Percentiles rank a stretch among this genome's conserved stretches.
These are phyloP conservation scores for Camptogramma bilineatum DNA, from an alignment of 2,888 invertebrate genomes.

Conservation along the genomic window DNA sequence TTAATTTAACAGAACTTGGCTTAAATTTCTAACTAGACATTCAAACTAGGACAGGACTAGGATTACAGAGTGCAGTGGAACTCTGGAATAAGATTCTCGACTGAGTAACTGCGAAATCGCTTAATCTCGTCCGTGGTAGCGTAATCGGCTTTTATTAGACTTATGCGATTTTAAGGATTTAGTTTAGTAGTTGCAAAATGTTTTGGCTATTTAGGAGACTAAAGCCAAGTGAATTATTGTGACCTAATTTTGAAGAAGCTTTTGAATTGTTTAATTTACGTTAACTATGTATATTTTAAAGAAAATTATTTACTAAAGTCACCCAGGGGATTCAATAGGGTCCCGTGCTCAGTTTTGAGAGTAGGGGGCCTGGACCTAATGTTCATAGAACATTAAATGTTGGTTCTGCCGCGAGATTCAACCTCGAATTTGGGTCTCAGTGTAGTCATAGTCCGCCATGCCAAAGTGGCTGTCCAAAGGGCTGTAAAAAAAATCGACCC, in stretches of 20 bases:
- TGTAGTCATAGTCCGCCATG: too few species aligned
- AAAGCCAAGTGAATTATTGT: neutral
- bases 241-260: neutral
- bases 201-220: constrained; percentile 5
- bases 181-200: constrained; percentile 21
- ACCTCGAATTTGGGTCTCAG: too few species aligned
- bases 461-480: neutral
- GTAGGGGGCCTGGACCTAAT: too few species aligned
- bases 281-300: too few species aligned
- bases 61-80: constrained; percentile 24
- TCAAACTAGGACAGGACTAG: constrained; percentile 23
- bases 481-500: constrained; percentile 25
- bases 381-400: too few species aligned
- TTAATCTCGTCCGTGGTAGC: constrained; percentile 29
- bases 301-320: too few species aligned
- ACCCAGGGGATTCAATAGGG: too few species aligned
- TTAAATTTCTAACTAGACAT: constrained; percentile 13
- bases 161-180: constrained; percentile 24
- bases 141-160: constrained; percentile 36
- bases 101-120: constrained; percentile 27
- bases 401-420: too few species aligned
- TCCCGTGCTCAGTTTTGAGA: too few species aligned
- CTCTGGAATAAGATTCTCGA: constrained; percentile 30
- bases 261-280: too few species aligned
- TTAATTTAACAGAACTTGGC: neutral